Evolutionary conservation across 2,888 invertebrate species (phyloP).

Genomic region (Melieria picta): DNA sequence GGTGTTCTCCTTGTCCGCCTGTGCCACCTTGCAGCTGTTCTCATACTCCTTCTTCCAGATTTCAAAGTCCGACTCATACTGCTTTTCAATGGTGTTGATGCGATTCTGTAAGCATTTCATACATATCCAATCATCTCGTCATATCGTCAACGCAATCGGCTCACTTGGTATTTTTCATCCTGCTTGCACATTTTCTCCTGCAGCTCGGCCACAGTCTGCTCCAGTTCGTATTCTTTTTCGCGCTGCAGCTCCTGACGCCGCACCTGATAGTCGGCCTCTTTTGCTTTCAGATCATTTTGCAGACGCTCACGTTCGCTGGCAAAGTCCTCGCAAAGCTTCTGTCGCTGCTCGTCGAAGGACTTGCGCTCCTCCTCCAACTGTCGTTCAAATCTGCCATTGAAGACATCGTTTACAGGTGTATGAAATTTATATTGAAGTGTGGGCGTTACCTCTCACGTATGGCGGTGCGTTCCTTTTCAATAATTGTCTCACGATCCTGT

Average conservation of each 20-base stretch:
- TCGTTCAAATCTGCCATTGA: constrained; percentile 66
- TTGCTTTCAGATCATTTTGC: constrained; percentile 65
- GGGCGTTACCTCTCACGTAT: constrained; percentile 68
- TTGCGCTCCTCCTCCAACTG: constrained; percentile 70
- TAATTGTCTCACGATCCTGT: constrained; percentile 72
- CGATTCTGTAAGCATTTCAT: constrained; percentile 67
- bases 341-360: constrained; percentile 69
- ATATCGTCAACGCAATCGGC: background rate
- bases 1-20: constrained; percentile 75
- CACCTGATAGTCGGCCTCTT: constrained; percentile 63
- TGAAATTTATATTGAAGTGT: background rate
- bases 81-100: constrained; percentile 69
- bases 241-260: constrained; percentile 64
- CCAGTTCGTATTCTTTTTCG: constrained; percentile 68
- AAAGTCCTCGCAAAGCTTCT: constrained; percentile 68
- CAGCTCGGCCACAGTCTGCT: constrained; percentile 67
- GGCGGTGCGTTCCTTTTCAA: constrained; percentile 72
- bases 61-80: constrained; percentile 72
- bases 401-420: background rate
- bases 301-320: constrained; percentile 66
- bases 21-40: constrained; percentile 63
- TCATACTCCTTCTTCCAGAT: constrained; percentile 72
- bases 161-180: constrained; percentile 64
- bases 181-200: constrained; percentile 68
- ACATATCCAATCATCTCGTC: background rate